Conservation (phyloP, 2,797 vertebrate genomes). For the Acanthurus lineatus region DNA sequence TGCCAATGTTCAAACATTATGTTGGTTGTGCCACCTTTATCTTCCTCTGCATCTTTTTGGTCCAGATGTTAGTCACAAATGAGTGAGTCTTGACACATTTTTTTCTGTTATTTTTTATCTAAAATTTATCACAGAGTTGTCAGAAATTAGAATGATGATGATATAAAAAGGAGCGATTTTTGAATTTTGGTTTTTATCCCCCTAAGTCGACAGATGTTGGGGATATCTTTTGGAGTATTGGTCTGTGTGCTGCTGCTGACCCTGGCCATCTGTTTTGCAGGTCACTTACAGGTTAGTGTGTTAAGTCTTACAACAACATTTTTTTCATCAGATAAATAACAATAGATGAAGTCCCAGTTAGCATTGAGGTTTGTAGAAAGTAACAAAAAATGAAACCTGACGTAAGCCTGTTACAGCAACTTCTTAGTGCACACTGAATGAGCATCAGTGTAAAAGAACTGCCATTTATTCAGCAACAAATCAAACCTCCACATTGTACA, state of each 20-base stretch:
- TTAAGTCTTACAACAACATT: neutral
- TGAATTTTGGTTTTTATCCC: conserved; percentile 13
- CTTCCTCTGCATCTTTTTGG: conserved; percentile 92
- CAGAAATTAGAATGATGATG: neutral
- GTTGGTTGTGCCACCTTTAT: conserved; percentile 91
- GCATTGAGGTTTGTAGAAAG: neutral
- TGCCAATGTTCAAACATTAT: conserved; percentile 92
- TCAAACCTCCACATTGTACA: conserved; percentile 10
- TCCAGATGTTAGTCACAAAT: conserved; percentile 90
- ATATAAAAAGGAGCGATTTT: too few relatives aligned
- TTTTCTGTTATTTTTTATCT: neutral
- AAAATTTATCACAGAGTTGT: neutral
- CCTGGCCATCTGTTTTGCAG: conserved; percentile 91
- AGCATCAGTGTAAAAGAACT: neutral
- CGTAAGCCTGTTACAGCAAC: neutral
- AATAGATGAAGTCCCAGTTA: neutral
- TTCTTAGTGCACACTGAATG: neutral
- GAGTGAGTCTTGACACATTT: conserved; percentile 84
- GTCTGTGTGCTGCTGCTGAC: conserved; percentile 86
- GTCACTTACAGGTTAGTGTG: conserved; percentile 90
- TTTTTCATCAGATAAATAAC: too few relatives aligned
- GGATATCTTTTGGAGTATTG: conserved; percentile 88
- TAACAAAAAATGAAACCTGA: too few relatives aligned
- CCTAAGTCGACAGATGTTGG: conserved; percentile 84
- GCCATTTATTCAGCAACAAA: neutral